phyloP scores from a whole-genome alignment of 2,113 vertebrate species.

The Ctenomys sociabilis region DNA sequence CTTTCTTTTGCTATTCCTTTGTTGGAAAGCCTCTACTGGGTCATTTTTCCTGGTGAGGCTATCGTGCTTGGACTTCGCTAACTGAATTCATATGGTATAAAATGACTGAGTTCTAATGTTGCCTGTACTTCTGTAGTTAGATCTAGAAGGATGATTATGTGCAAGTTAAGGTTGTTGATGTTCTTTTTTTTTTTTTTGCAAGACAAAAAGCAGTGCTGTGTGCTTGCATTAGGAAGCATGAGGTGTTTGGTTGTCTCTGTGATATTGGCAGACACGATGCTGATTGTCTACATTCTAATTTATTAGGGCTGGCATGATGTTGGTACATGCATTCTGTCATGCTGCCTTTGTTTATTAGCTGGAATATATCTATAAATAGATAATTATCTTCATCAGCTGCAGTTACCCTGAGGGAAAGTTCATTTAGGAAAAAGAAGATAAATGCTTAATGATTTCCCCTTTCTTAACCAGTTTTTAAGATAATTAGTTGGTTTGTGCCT shows the following conservation, averaged over 20 bases:
- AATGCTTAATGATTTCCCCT: conserved; percentile 30
- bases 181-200: not conserved
- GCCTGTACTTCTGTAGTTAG: not conserved
- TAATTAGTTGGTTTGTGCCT: conserved; percentile 47
- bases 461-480: conserved; percentile 42
- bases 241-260: not conserved
- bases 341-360: conserved; percentile 57
- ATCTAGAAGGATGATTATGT: not conserved
- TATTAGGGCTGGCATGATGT: not conserved
- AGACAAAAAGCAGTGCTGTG: not conserved
- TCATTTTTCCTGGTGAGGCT: not conserved
- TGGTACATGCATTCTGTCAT: not conserved
- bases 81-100: not conserved
- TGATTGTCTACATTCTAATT: not conserved
- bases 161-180: not conserved
- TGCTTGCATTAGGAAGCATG: not conserved
- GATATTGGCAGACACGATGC: not conserved
- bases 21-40: not conserved
- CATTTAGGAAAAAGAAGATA: conserved; percentile 60
- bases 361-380: conserved; percentile 57
- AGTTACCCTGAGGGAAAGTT: conserved; percentile 42
- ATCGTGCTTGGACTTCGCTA: not conserved
- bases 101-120: not conserved
- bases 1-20: not conserved
- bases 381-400: conserved; percentile 49